Evolutionary conservation across 2,888 invertebrate genomes (phyloP).

Genomic region (Chrysina gloriosa): DNA sequence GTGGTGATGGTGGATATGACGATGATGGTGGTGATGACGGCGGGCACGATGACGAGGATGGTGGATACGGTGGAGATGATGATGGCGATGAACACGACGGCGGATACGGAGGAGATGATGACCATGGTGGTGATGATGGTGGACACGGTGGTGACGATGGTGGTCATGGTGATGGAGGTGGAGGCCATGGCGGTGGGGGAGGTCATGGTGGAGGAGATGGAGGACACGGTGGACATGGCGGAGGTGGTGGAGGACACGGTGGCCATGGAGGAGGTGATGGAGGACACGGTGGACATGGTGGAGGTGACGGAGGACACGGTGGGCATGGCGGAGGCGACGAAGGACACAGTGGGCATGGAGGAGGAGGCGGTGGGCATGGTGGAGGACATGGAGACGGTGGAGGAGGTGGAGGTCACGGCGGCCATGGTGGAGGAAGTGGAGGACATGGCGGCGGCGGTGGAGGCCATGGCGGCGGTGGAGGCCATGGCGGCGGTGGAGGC

Average conservation of each 20-base stretch:
- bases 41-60: not conserved
- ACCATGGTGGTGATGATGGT: not conserved
- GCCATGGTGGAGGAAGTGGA: too few relatives aligned
- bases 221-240: not conserved
- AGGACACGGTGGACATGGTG: not conserved
- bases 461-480: not conserved
- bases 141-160: conserved; percentile 12
- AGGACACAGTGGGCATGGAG: not conserved
- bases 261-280: not conserved
- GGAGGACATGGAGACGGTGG: not conserved
- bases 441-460: not conserved
- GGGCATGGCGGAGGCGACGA: not conserved
- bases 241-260: not conserved
- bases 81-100: conserved; percentile 15
- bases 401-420: too few relatives aligned
- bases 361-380: not conserved
- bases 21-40: not conserved
- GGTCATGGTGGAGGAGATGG: not conserved
- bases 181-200: not conserved
- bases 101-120: not conserved
- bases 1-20: conserved; percentile 9
- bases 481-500: not conserved
- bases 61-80: conserved; percentile 13
- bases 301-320: not conserved
- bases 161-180: conserved; percentile 2